Evolutionary conservation across 2,113 vertebrate genomes (phyloP).

Genomic region (Trinectes maculatus): DNA sequence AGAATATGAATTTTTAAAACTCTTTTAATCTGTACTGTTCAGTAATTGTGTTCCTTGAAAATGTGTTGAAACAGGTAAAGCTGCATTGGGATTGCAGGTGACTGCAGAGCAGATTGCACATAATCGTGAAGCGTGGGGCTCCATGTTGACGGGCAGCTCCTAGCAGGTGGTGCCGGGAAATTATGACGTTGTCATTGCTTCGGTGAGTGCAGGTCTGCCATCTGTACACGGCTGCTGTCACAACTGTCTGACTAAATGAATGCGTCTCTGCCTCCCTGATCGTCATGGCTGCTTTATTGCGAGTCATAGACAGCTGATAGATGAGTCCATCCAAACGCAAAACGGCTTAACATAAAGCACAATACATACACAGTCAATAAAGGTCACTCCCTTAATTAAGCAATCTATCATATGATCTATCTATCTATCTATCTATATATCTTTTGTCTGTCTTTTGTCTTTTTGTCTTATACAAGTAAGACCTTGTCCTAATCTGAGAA

Average conservation of each 20-base stretch:
- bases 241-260: constrained; percentile 9
- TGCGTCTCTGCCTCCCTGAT: constrained; percentile 11
- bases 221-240: constrained; percentile 19
- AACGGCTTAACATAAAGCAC: background rate
- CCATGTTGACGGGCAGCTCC: constrained; percentile 23
- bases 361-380: background rate
- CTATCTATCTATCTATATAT: too few species aligned
- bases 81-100: background rate
- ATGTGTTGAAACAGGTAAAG: background rate
- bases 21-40: background rate
- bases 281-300: constrained; percentile 15
- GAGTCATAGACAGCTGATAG: background rate
- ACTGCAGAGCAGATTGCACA: background rate
- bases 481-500: background rate
- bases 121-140: background rate
- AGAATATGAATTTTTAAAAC: too few species aligned
- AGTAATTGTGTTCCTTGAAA: background rate
- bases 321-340: background rate
- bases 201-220: constrained; percentile 2
- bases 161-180: constrained; percentile 55
- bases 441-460: too few species aligned
- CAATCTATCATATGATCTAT: background rate
- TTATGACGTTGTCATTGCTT: background rate
- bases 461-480: background rate
- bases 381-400: constrained; percentile 11